Evolutionary conservation across 2,797 vertebrate species (phyloP), one percentile per base, ranked within the genome.

Genomic region (Eulemur mongoz): DNA sequence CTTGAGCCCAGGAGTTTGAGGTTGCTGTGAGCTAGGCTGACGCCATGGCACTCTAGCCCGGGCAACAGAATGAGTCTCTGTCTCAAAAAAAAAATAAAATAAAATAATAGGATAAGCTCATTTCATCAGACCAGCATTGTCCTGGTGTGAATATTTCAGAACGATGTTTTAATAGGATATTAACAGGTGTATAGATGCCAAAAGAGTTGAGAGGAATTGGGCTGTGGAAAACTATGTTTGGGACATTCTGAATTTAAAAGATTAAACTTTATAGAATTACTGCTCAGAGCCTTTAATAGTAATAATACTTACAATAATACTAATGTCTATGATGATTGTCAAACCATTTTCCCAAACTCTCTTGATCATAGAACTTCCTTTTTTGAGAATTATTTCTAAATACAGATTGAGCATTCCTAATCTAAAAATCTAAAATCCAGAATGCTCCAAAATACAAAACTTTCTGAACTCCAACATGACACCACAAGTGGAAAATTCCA

Each of bases 351-450:
- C n/a, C n/a, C 23, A 95, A 50, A 73, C 22, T 81, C 32, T 83
- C 52, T 92, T 92, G 23, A 93, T 92, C 50, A 14, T 40, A 91
- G 45, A 69, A 63, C n/a, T 92, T 83, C 17, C 32, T 76, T 85
- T 95, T 89, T 54, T 79, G n/a, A 94, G 61, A 48, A 89, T n/a
- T 72, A 80, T 48, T 92, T 89, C 52, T 93, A 69, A 72, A 27
- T 86, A 45, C 48, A 76, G 48, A 6, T 76, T 76, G 11, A 50
- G 20, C 45, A 23, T 52, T 18, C 45, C 48, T 52, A 76, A 52
- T 76, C 30, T 52, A 48, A 76, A 50, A 76, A 76, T 76, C 73
- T 22, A 9, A 76, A n/a, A 76, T 76, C 73, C 18, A 4, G 22
- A 48, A 52, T 76, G 32, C 32, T 50, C 73, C 73, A 50, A 50